Percentiles rank a stretch among this genome's conserved stretches.
phyloP scores from a whole-genome alignment of 2,888 invertebrate genomes.

The Byasa hedistus region DNA sequence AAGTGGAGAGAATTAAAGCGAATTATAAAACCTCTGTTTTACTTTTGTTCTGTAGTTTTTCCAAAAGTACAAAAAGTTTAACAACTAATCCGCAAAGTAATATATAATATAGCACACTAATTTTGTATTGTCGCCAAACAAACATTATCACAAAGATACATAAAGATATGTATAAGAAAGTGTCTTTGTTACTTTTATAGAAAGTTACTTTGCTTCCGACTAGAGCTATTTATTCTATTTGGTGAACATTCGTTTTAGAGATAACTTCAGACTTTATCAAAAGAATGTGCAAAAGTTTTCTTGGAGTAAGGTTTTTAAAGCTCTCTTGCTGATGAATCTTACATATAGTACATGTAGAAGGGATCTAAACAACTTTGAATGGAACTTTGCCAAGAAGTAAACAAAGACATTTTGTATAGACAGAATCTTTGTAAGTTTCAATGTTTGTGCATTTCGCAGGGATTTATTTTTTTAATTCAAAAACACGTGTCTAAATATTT shows the following conservation, averaged over 20 bases:
- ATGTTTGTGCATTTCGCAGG: neutral
- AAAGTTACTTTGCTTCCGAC: neutral
- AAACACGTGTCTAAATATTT: neutral
- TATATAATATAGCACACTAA: no score
- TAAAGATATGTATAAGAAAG: neutral
- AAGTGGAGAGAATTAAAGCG: no score
- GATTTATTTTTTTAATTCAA: neutral
- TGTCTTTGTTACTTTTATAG: neutral
- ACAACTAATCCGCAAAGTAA: no score
- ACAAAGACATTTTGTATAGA: slow-evolving; percentile 6
- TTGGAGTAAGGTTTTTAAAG: slow-evolving; percentile 9
- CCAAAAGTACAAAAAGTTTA: no score
- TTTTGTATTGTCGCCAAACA: no score
- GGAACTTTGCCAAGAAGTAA: slow-evolving; percentile 24
- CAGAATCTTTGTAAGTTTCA: slow-evolving; percentile 2
- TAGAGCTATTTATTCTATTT: neutral
- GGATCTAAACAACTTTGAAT: slow-evolving; percentile 22
- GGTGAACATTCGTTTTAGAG: slow-evolving; percentile 8
- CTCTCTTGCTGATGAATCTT: slow-evolving; percentile 26
- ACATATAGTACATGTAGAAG: slow-evolving; percentile 11
- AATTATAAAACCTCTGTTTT: no score
- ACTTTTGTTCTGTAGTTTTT: no score
- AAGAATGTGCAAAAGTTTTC: slow-evolving; percentile 13
- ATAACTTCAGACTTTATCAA: neutral
- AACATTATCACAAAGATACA: no score